Percentiles rank a stretch among this genome's conserved stretches.
Conservation (phyloP, 1,140 invertebrate species). For the Steinernema feltiae region DNA sequence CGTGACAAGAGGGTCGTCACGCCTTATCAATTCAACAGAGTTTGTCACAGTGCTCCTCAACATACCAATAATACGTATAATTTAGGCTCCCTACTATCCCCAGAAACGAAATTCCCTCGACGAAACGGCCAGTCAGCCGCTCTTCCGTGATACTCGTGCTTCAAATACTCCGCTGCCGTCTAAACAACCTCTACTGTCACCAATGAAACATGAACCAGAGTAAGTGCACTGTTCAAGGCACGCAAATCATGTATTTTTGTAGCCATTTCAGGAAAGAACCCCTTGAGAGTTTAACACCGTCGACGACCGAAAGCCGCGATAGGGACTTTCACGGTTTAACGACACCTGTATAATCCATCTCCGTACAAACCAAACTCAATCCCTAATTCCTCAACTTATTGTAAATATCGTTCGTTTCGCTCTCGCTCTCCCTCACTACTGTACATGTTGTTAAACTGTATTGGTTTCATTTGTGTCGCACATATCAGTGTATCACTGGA, state of each 20-base stretch:
- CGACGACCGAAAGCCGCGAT: background rate
- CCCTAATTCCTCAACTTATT: background rate
- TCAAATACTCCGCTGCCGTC: background rate
- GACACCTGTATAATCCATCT: background rate
- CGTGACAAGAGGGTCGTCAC: conserved; percentile 5
- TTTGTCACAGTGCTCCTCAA: background rate
- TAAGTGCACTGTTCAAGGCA: background rate
- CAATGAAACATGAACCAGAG: conserved; percentile 2
- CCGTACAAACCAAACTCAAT: background rate
- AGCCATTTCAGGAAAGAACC: background rate
- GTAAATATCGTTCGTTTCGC: background rate
- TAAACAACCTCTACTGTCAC: background rate
- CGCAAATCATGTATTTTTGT: background rate
- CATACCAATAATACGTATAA: background rate
- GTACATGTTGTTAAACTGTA: conserved; percentile 9
- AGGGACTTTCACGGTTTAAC: background rate
- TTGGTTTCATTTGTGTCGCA: conserved; percentile 7
- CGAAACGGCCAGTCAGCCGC: background rate
- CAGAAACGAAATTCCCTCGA: background rate
- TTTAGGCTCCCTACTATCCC: background rate
- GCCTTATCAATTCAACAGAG: conserved; percentile 6
- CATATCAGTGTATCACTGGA: background rate
- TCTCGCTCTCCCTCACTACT: background rate
- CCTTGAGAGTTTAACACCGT: background rate
- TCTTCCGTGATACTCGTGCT: background rate